Base-by-base conservation (phyloP, 1,140 invertebrate species). In the Ceratosolen fusciceps region DNA sequence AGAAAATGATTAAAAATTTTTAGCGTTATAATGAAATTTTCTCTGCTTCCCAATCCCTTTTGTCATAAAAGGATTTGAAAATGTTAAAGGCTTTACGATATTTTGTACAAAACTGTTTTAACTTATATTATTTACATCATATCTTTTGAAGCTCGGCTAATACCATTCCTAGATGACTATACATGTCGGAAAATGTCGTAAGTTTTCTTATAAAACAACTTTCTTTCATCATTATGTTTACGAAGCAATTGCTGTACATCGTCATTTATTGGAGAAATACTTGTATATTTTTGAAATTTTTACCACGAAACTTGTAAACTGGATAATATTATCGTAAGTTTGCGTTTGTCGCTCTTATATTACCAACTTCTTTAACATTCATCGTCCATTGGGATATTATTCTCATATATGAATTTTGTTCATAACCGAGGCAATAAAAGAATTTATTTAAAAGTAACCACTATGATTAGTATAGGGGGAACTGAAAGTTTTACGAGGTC, bases 371-470 rank as follows among this genome's bases (percentile, higher is more conserved):
- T 67, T 65, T 52, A 54, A 68, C 67, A 67, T 76, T 68, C 26
- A 52, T 10, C 74, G 16, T 65, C 21, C 71, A 37, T 9, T n/a
- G n/a, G 0, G 0, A 14, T 19, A 47, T 47, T 47, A 77, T 70
- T 7, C 37, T 10, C 3, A 1, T 39, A 31, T 24, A 47, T 71
- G 52, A 60, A 71, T 71, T 21, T 71, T 71, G 34, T 70, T 77
- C 24, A 67, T 47, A 43, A 24, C 39, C 26, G 0, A 29, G 16
- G 4, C 71, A 34, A 47, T 77, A 67, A 52, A 71, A 77, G 52
- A 60, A 77, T 77, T 77, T 77, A 77, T 77, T 71, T 77, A 71
- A 77, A 77, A 71, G 67, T 77, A 77, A 71, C 52, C 62, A 37
- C 75, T 10, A 12, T 34, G 10, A 21, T 16, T 21, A 31, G 26